These are phyloP conservation scores for Ochotona curzoniae DNA, from an alignment of 2,113 vertebrate genomes.

Conservation along the genomic window DNA sequence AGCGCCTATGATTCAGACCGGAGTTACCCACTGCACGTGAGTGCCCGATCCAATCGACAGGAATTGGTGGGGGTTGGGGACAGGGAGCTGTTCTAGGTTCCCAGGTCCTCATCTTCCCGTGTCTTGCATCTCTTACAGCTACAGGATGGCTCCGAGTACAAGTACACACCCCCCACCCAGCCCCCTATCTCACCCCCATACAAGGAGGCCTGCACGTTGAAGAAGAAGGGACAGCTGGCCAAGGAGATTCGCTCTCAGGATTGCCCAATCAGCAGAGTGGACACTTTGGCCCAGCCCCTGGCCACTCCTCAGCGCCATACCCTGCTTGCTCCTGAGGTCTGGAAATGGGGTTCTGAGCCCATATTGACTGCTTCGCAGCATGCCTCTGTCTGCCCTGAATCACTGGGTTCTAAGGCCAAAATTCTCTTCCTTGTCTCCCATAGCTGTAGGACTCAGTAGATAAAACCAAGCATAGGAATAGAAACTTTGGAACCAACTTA, in stretches of 20 bases:
- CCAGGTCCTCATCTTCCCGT: background rate
- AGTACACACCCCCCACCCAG: slow-evolving; percentile 85
- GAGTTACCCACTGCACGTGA: slow-evolving; percentile 89
- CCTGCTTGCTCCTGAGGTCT: slow-evolving; percentile 66
- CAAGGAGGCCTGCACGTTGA: slow-evolving; percentile 91
- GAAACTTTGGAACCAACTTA: background rate
- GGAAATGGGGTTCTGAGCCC: slow-evolving; percentile 27
- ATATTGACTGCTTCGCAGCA: background rate
- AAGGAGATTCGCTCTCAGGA: slow-evolving; percentile 61
- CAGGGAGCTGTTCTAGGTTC: background rate
- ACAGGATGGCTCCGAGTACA: slow-evolving; percentile 88
- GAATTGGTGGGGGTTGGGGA: slow-evolving; percentile 74
- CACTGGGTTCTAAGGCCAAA: background rate
- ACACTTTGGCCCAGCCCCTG: slow-evolving; percentile 28
- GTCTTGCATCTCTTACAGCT: slow-evolving; percentile 83
- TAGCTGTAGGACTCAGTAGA: slow-evolving; percentile 10
- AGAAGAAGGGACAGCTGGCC: slow-evolving; percentile 82
- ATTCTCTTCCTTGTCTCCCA: slow-evolving; percentile 43
- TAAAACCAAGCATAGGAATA: background rate
- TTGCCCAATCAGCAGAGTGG: slow-evolving; percentile 38
- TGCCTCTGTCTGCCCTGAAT: slow-evolving; percentile 14
- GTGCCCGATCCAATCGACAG: background rate
- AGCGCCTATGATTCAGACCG: slow-evolving; percentile 94
- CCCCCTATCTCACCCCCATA: slow-evolving; percentile 92
- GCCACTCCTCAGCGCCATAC: background rate